Evolutionary conservation across 2,888 invertebrate species (phyloP).

Genomic region (Drosophila anomalata): DNA sequence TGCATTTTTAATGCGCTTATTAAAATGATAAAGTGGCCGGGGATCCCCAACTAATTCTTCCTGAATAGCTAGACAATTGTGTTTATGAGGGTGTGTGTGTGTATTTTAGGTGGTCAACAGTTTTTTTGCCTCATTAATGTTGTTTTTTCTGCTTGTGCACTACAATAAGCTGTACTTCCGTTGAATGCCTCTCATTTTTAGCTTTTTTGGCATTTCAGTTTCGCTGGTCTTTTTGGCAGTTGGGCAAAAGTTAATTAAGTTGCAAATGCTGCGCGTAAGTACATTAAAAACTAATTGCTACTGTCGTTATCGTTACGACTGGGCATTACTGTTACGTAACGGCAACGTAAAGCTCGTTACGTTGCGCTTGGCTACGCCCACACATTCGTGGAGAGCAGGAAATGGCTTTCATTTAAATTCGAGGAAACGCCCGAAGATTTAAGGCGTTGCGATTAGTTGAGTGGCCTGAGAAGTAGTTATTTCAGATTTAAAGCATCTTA

Average conservation of each 20-base stretch:
- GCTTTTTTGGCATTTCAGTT: conserved; percentile 7
- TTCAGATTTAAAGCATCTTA: not conserved
- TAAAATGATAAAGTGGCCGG: conserved; percentile 52
- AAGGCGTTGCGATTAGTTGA: not conserved
- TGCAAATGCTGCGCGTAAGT: conserved; percentile 66
- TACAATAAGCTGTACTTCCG: conserved; percentile 49
- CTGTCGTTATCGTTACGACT: conserved; percentile 42
- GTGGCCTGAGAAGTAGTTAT: not conserved
- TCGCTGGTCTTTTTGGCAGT: conserved; percentile 22
- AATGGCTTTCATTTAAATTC: conserved; percentile 14
- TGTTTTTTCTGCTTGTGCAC: conserved; percentile 44
- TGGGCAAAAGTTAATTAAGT: conserved; percentile 64
- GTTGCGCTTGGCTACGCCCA: conserved; percentile 60
- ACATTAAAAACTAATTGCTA: conserved; percentile 71
- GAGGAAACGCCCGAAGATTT: not conserved
- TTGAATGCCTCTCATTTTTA: not conserved
- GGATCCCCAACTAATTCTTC: conserved; percentile 38
- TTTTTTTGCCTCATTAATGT: conserved; percentile 57
- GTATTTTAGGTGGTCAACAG: conserved; percentile 30
- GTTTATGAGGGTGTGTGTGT: conserved; percentile 5
- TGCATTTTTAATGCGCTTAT: conserved; percentile 56
- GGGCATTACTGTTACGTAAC: conserved; percentile 54
- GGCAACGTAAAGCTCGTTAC: conserved; percentile 54
- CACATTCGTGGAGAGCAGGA: conserved; percentile 14
- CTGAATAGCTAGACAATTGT: conserved; percentile 21